Percentiles rank a stretch among this genome's conserved stretches.
phyloP scores from a whole-genome alignment of 1,140 invertebrate genomes.

The Helicoverpa zea region DNA sequence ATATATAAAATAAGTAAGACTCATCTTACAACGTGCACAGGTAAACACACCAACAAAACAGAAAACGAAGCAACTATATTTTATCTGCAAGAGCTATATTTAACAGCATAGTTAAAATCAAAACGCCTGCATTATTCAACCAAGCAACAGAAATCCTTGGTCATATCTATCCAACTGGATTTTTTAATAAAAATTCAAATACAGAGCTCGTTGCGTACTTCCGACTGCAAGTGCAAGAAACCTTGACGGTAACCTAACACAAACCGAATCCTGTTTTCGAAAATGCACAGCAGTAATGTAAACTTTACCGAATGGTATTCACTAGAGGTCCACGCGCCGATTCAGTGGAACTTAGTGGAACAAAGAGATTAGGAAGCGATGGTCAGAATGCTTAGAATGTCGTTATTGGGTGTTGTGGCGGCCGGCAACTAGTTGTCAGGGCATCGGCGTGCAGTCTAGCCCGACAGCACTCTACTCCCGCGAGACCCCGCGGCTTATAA shows the following conservation, averaged over 20 bases:
- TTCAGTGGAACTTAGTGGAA: conserved; percentile 1
- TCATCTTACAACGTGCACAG: too few species aligned
- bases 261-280: not conserved
- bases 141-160: too few species aligned
- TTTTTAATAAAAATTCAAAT: conserved; percentile 38
- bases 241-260: conserved; percentile 40
- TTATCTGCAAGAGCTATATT: not conserved
- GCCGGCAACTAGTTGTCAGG: not conserved
- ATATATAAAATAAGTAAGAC: too few species aligned
- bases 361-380: conserved; percentile 21
- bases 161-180: not conserved
- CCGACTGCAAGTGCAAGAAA: conserved; percentile 25
- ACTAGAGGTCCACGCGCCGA: not conserved
- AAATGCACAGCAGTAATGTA: not conserved
- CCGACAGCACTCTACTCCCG: not conserved
- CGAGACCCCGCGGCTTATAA: not conserved
- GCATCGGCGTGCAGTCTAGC: conserved; percentile 6
- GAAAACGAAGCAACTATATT: not conserved
- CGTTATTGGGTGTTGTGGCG: not conserved
- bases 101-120: too few species aligned
- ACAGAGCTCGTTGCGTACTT: conserved; percentile 32
- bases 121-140: too few species aligned
- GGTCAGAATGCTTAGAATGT: conserved; percentile 8
- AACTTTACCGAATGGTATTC: not conserved
- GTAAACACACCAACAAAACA: not conserved